phyloP scores from a whole-genome alignment of 2,888 invertebrate species.

The Amphipyra berbera region DNA sequence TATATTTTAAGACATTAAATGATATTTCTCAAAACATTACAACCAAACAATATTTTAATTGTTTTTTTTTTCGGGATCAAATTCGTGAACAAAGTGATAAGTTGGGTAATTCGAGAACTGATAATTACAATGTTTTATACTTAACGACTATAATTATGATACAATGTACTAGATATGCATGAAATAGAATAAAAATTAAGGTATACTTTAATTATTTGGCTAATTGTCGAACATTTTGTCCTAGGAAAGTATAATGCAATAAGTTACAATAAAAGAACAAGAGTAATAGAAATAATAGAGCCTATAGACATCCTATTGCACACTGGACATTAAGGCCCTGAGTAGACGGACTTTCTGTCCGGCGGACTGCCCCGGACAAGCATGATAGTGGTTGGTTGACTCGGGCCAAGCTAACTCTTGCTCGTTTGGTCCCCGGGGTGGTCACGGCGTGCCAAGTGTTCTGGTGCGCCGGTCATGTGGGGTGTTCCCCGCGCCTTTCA shows the following conservation, averaged over 20 bases:
- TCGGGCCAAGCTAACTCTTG: no score
- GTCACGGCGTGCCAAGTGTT: no score
- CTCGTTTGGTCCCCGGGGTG: no score
- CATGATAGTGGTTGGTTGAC: no score
- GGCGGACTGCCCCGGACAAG: no score
- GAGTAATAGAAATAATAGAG: slow-evolving; percentile 1
- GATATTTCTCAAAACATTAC: no score
- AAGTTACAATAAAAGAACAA: slow-evolving; percentile 13
- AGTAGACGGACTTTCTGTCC: no score
- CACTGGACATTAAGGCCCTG: neutral
- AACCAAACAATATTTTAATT: neutral
- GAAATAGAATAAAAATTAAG: slow-evolving; percentile 32
- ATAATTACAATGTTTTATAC: slow-evolving; percentile 31
- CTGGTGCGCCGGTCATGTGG: no score
- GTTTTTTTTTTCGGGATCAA: neutral
- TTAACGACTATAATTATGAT: slow-evolving; percentile 40
- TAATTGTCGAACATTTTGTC: slow-evolving; percentile 36
- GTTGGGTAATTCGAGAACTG: slow-evolving; percentile 36
- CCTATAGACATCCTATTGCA: neutral
- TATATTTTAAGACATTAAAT: no score
- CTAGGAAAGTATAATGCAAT: slow-evolving; percentile 37
- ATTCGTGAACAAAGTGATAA: slow-evolving; percentile 11
- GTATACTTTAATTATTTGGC: slow-evolving; percentile 55
- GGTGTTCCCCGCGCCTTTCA: no score
- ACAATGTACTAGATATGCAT: slow-evolving; percentile 49